A percentile compares a stretch with the other conserved stretches of the same genome.
Conservation (phyloP, 1,140 invertebrate species). For the fruit fly (Drosophila melanogaster) region DNA sequence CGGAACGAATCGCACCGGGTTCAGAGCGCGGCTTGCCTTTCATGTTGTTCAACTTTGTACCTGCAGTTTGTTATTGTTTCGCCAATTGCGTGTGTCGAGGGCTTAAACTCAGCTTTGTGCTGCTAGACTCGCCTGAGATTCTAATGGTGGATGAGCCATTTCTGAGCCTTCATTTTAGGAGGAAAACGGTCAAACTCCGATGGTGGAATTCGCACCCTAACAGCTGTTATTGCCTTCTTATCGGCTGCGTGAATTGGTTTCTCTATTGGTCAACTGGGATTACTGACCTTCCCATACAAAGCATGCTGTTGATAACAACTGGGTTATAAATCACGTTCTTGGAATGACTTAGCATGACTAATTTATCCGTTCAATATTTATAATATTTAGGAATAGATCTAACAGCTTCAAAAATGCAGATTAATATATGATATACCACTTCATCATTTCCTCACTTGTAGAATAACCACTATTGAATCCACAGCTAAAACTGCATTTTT, state of each 20-base stretch:
- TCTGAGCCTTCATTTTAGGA: neutral
- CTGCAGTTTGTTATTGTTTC: slow-evolving; percentile 45
- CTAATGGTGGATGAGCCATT: neutral
- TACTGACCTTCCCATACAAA: slow-evolving; percentile 21
- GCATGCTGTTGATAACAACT: slow-evolving; percentile 17
- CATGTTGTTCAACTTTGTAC: slow-evolving; percentile 58
- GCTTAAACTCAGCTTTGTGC: slow-evolving; percentile 18
- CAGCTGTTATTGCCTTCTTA: slow-evolving; percentile 27
- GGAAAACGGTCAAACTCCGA: neutral
- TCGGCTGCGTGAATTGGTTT: neutral
- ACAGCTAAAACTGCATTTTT: neutral
- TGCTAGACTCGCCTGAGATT: slow-evolving; percentile 3
- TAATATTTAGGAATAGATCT: neutral
- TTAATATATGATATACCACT: neutral
- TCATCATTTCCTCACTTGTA: neutral
- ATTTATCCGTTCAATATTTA: neutral
- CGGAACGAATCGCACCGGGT: slow-evolving; percentile 15
- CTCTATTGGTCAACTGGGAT: slow-evolving; percentile 19
- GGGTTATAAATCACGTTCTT: neutral
- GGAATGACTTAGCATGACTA: neutral
- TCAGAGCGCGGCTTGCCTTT: slow-evolving; percentile 34
- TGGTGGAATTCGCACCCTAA: neutral
- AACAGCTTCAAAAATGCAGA: too few relatives aligned
- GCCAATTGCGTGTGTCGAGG: slow-evolving; percentile 22
- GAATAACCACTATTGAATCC: too few relatives aligned